Evolutionary conservation across 2,113 vertebrate genomes (phyloP), one percentile per base, ranked within the genome.

Genomic region (Baryphthengus martii): DNA sequence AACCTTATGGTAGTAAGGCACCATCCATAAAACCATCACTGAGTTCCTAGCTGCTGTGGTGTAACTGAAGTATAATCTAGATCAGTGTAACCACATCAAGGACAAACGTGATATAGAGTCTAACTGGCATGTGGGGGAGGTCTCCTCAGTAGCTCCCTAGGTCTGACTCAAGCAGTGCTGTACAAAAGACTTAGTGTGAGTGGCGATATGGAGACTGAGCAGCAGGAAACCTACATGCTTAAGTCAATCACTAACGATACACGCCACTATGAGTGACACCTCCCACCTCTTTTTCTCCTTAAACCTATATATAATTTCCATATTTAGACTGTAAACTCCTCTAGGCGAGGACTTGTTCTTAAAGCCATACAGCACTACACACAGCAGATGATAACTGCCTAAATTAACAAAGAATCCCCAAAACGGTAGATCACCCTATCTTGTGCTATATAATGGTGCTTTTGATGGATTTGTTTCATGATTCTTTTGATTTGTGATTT

Each of bases 161-260:
- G 18, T 40, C 31, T 63, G 39, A n/a, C 16, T 26, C 31, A 45
- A 40, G 10, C 10, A 52, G 13, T 52, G 18, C 6, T 37, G 14
- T 63, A 17, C 0, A 0, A 20, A 58, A 79, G 15, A 23, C 13
- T 13, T 18, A 25, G n/a, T 15, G 4, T 49, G 15, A 66, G 15
- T 45, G 56, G 23, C 12, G 40, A 65, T 20, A 53, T 4, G 8
- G 21, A 72, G 40, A 50, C 11, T 16, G 6, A 52, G 66, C 23
- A 84, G n/a, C 11, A 58, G n/a, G 20, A 74, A 56, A 58, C 67
- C 37, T 58, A 42, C 16, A 24, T n/a, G 75, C 9, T 28, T 37
- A 65, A 17, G 18, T 44, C 26, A 45, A 11, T 18, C n/a, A n/a
- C 56, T 70, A 58, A 37, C 10, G 68, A 79, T 56, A 24, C 4